These are phyloP conservation scores for Puffinus mauretanicus DNA, from an alignment of 2,113 vertebrate species.

Conservation along the genomic window DNA sequence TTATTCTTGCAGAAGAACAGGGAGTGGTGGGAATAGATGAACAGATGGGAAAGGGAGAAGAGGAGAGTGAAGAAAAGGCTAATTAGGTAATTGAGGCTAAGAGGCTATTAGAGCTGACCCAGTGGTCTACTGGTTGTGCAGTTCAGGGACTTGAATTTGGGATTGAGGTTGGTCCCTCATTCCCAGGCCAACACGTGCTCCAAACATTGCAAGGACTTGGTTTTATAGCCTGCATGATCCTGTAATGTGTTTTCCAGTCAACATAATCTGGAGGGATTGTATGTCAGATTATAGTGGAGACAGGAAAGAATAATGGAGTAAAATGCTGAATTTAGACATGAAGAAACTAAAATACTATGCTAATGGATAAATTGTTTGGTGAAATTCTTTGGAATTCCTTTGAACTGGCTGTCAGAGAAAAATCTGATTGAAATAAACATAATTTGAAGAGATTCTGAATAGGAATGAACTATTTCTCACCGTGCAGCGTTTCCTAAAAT, in stretches of 20 bases:
- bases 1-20: constrained; percentile 67
- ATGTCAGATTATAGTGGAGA: not conserved
- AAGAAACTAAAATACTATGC: not conserved
- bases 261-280: not conserved
- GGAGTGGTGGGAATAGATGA: constrained; percentile 68
- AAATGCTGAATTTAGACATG: not conserved
- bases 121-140: constrained; percentile 39
- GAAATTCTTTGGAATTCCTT: not conserved
- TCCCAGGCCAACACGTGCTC: not conserved
- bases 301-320: not conserved
- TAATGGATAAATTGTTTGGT: not conserved
- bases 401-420: not conserved
- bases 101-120: constrained; percentile 67
- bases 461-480: not conserved
- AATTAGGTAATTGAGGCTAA: constrained; percentile 71
- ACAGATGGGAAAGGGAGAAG: constrained; percentile 66
- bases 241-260: not conserved
- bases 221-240: not conserved
- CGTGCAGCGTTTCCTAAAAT: not conserved
- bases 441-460: not conserved
- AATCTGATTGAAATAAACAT: not conserved
- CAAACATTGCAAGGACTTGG: not conserved
- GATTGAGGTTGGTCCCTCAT: constrained; percentile 10
- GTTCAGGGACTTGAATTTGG: constrained; percentile 40
- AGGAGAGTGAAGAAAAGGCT: constrained; percentile 57